Base-by-base conservation (phyloP, 1,140 invertebrate species). In the Bombus haemorrhoidalis region DNA sequence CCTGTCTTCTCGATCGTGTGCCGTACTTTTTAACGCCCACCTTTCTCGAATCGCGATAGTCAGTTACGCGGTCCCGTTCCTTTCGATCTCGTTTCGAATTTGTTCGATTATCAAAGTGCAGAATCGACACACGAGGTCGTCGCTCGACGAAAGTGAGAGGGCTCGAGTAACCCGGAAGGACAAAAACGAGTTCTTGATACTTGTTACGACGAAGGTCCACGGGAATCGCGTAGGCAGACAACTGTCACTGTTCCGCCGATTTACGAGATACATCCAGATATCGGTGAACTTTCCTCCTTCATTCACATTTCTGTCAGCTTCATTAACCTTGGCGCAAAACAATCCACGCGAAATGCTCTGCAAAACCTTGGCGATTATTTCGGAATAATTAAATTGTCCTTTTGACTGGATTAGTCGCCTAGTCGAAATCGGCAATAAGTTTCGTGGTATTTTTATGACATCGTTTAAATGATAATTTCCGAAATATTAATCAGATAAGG, bases 131-230 rank as follows among this genome's bases (percentile, higher is more conserved):
- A 87, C 90, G 89, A 92, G 93, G 92, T 94, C 93, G 93, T 94
- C 92, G 93, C 85, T 90, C 93, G 91, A 94, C 83, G 93, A 94
- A 94, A 94, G 93, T 94, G 93, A 94, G 93, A 94, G 93, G 93
- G 91, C 86, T 89, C 62, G 79, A 15, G 57, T 90, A 90, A 90
- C 89, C 89, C 89, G 89, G 89, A 90, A 90, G 83, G 76, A 86
- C 83, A 82, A 69, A 53, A 90, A 90, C 89, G 80, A 90, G 86
- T 90, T 90, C 89, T 83, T 9, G 69, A 69, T 85, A 81, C 84
- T 89, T 77, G 82, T 75, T 85, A 75, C 79, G 69, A 25, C 83
- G 78, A 88, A 90, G 81, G 75, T 88, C 77, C 78, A 66, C 43
- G 39, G 18, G 78, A 78, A 37, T 53, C 41, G 71, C 47, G 62